phyloP scores from a whole-genome alignment of 2,113 vertebrate genomes.

The Tor tambroides region DNA sequence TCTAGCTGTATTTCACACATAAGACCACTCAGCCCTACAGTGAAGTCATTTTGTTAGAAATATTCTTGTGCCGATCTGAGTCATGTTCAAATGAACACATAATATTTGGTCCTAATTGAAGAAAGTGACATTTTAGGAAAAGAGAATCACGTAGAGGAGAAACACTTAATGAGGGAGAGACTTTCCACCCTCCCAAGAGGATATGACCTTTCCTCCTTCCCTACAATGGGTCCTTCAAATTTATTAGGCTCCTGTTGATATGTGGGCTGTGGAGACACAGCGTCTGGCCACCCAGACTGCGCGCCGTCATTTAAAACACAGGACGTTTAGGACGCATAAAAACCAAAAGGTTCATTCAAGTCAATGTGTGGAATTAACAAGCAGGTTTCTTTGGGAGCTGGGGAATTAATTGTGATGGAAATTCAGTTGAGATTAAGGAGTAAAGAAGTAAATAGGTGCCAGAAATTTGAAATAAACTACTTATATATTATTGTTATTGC shows the following conservation, averaged over 20 bases:
- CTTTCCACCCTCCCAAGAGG: constrained; percentile 66
- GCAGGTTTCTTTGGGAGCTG: background rate
- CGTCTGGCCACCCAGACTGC: constrained; percentile 69
- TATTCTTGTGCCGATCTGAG: background rate
- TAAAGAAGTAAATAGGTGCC: background rate
- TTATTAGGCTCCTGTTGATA: constrained; percentile 70
- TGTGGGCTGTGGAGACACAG: constrained; percentile 66
- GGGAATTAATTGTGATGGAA: constrained; percentile 44
- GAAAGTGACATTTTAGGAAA: constrained; percentile 75
- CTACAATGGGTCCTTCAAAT: constrained; percentile 72
- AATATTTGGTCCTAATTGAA: constrained; percentile 32
- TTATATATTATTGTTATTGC: constrained; percentile 4
- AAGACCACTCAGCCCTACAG: background rate
- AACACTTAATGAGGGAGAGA: constrained; percentile 74
- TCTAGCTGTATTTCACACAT: background rate
- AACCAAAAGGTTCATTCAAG: constrained; percentile 32
- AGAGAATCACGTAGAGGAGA: constrained; percentile 58
- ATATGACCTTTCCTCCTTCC: constrained; percentile 76
- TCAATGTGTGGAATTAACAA: constrained; percentile 60
- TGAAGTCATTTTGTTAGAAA: background rate
- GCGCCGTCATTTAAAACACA: constrained; percentile 71
- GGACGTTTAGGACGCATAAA: constrained; percentile 56
- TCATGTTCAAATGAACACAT: constrained; percentile 47
- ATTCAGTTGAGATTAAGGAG: background rate
- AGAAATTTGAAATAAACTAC: background rate